Base-by-base conservation (phyloP, 2,113 vertebrate species). In the Clarias gariepinus region DNA sequence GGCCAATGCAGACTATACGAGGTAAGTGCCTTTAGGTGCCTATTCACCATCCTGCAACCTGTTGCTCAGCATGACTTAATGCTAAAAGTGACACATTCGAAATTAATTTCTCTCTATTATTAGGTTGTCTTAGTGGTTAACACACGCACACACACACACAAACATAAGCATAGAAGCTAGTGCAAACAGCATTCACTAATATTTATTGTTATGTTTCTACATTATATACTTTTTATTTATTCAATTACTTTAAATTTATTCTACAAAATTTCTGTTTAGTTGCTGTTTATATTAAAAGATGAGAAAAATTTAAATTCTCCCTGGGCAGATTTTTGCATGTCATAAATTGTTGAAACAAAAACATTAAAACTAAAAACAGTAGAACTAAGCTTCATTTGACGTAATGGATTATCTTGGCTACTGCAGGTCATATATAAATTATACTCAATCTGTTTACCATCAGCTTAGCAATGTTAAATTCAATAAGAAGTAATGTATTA, bases 51-150 rank as follows among this genome's bases (percentile, higher is more conserved):
- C 55, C 47, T 41, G n/a, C 25, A 82, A 89, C 82, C 85, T 89
- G 82, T 74, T 57, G 71, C 58, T 83, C 25, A 83, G 33, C 82
- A 47, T 83, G 71, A 85, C 78, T 77, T 23, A 71, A 82, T 61
- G 78, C 16, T 53, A 68, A 30, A 87, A 74, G 69, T 85, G 82
- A 81, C 55, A 81, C 81, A 41, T 77, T 84, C 61, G 78, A 55
- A 57, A 61, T 58, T 66, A 84, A 85, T 84, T 60, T n/a, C 58
- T 36, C 86, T 90, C 85, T 71, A 92, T 91, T 91, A 93, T 93
- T 93, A 89, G 92, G 87, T 80, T 86, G 84, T 66, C 68, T 73
- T 61, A 57, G 80, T 73, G 12, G 64, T 81, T 74, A 10, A 28
- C 47, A 53, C 47, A 77, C 36, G 52, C 36, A 78, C 76, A 69